Base-by-base conservation (phyloP, 2,888 invertebrate species). In the Mimas tiliae region DNA sequence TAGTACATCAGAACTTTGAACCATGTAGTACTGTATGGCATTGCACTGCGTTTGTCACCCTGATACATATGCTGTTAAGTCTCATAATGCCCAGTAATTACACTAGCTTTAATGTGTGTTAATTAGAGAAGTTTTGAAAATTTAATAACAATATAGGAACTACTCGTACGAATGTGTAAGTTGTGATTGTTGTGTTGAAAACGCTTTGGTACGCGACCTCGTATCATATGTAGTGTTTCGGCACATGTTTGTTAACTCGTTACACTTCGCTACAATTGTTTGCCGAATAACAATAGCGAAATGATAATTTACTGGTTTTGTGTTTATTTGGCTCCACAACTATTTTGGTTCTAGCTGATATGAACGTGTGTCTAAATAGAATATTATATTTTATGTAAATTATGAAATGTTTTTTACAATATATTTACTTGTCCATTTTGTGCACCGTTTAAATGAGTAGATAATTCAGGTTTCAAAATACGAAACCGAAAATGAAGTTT, bases 211-310 rank as follows among this genome's bases (percentile, higher is more conserved):
- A 72, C 70, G 70, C 42, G 63, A 62, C 53, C 47, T 68, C 68
- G 69, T 70, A 72, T 70, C 52, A 65, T 70, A 68, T 66, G 51
- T 51, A 64, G 68, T 71, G 65, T 73, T 73, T 71, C 64, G 62
- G 64, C 47, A 63, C 67, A 65, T 48, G 65, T 65, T 53, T 58
- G 55, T 58, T 42, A 19, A 58, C 58, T 58, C 38, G 42, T 58
- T 58, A 58, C 38, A 33, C 6, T 55, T 38, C 42, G 16, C 58
- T 42, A 58, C 21, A 27, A 62, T 48, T 33, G 48, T 63, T 45
- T 63, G 47, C 8, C 7, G 11, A 7, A 63, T 48, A 33, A 47
- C 48, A 47, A 63, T 45, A 21, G 47, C 14, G 27, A 47, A 47
- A 63, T 50, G 16, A 16, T 47, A 63, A 47, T 33, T 63, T 45